Base-by-base conservation (phyloP, 2,888 invertebrate genomes). In the Ormyrus rosae region DNA sequence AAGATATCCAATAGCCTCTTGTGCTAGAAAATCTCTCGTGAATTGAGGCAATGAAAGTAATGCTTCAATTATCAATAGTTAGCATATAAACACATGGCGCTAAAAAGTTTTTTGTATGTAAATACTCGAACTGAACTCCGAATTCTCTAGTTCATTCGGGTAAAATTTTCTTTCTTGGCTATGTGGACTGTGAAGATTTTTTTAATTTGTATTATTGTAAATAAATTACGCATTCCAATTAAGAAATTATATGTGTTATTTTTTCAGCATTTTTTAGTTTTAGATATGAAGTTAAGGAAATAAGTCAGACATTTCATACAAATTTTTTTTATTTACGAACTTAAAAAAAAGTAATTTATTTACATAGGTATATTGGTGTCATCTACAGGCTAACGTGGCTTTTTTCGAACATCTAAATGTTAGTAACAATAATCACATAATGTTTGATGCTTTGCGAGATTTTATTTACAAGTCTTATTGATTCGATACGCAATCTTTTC, bases 131-230 rank as follows among this genome's bases (percentile, higher is more conserved):
- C 65, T 76, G 61, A 72, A 50, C 6, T 53, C 61, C 45, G 58
- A 75, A 69, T 55, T 48, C 46, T 48, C 19, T 34, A 56, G 48
- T 68, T 71, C 19, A 70, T 5, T 60, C 61, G 19, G 45, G n/a
- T 6, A 5, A 50, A 65, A 67, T 70, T 13, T 65, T 61, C 10
- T 72, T 53, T 63, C 34, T 10, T 53, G 68, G 56, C 56, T 77
- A 45, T 48, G 61, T 81, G 75, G 75, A 79, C 55, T 81, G 61
- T 74, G 48, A 75, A 60, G 2, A 77, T 51, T 78, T 75, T 50
- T 71, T 78, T 75, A 55, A 63, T 63, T 78, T 78, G 69, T 82
- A 75, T 72, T 81, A 78, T 58, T 78, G 68, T 81, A 80, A 77
- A 82, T 74, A 82, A 76, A 78, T 58, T 73, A 68, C 58, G 48